Evolutionary conservation across 1,140 invertebrate genomes (phyloP).

Genomic region (Bombus haemorrhoidalis): DNA sequence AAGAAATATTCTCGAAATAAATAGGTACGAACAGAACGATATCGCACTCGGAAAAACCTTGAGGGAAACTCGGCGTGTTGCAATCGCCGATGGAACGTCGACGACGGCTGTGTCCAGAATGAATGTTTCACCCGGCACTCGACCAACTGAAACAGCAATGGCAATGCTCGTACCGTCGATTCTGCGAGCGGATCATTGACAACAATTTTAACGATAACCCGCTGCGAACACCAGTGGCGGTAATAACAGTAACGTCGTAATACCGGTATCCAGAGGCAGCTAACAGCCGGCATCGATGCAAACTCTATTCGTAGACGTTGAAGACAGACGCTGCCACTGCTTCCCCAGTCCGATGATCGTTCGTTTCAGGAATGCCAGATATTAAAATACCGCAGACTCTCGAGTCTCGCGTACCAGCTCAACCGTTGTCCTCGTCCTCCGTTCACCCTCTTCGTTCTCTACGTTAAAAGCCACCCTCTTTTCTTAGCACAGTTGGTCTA

Average conservation of each 20-base stretch:
- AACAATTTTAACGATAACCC: conserved; percentile 26
- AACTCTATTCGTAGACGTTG: conserved; percentile 43
- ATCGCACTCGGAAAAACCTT: not conserved
- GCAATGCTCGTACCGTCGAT: conserved; percentile 4
- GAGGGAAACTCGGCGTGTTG: not conserved
- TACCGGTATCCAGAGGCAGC: conserved; percentile 9
- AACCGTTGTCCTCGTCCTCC: not conserved
- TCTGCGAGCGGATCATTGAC: conserved; percentile 16
- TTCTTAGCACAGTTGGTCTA: conserved; percentile 51
- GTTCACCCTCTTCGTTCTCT: conserved; percentile 18
- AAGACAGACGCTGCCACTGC: conserved; percentile 29
- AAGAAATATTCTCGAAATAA: not conserved
- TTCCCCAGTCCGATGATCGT: conserved; percentile 74
- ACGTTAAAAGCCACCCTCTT: conserved; percentile 30
- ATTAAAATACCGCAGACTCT: conserved; percentile 82
- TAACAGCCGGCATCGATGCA: conserved; percentile 42
- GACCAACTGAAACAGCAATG: not conserved
- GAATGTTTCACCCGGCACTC: not conserved
- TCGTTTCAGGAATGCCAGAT: conserved; percentile 81
- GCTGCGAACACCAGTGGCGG: not conserved
- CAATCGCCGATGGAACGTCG: conserved; percentile 11
- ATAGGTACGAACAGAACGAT: not conserved
- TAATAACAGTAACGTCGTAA: conserved; percentile 11
- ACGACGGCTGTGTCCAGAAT: not conserved
- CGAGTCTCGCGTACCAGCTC: conserved; percentile 64